Base-by-base conservation (phyloP, 2,113 vertebrate genomes). In the Arenaria interpres region DNA sequence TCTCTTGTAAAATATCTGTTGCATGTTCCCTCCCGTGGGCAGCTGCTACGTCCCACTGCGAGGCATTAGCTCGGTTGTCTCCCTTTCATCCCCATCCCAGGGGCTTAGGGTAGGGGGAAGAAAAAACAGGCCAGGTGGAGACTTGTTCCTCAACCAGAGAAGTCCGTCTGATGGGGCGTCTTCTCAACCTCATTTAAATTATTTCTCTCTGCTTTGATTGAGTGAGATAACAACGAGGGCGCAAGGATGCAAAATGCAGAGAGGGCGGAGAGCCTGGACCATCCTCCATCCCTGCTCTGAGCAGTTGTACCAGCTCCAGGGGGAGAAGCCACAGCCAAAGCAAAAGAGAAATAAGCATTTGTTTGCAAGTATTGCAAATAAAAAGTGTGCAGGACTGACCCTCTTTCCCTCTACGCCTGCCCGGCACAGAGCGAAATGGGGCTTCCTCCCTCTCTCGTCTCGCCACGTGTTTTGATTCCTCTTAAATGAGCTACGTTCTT, bases 401-500 rank as follows among this genome's bases (percentile, higher is more conserved):
- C 23, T 45, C 30, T 78, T 85, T 71, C 41, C 59, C 30, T 59
- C 18, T 69, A 2, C 2, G 2, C 35, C 39, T 66, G 33, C 27
- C n/a, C 25, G 54, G n/a, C 25, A 17, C 32, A 20, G 43, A 27
- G 32, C 0, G 0, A 56, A 57, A 28, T 22, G 51, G 32, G 7
- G 51, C 10, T 27, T 53, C 54, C 50, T 89, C 17, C 39, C 28
- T 60, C 45, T 69, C 79, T 68, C 46, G 48, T 67, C 39, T 77
- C 75, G 8, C 56, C 10, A 0, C 2, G 3, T n/a, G 2, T 78
- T 93, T 74, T 60, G n/a, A 39, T 53, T 77, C 33, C 69, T 77
- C 51, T 60, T 69, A 56, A 57, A 56, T 9, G 9, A 94, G 20
- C 53, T 30, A 2, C 73, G 2, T 79, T 76, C 43, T 57, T 89